These are phyloP conservation scores for Penaeus indicus DNA, from an alignment of 1,140 invertebrate genomes.

Conservation along the genomic window DNA sequence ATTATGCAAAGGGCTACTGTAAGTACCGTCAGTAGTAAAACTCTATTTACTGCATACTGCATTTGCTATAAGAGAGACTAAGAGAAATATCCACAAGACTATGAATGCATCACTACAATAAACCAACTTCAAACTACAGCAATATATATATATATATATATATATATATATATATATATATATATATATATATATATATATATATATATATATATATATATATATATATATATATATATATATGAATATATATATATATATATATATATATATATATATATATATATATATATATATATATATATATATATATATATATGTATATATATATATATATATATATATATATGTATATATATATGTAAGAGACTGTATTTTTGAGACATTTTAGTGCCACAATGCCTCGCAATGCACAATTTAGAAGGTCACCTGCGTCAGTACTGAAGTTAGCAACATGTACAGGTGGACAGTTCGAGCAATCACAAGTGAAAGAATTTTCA, in stretches of 20 bases:
- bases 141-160: not conserved
- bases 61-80: too few relatives aligned
- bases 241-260: constrained; percentile 14
- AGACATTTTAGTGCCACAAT: too few relatives aligned
- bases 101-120: constrained; percentile 40
- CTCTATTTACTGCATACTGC: too few relatives aligned
- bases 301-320: constrained; percentile 9
- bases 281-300: constrained; percentile 5
- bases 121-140: not conserved
- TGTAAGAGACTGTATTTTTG: not conserved
- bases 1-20: not conserved
- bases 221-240: not conserved
- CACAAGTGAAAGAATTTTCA: too few relatives aligned
- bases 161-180: constrained; percentile 26
- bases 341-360: constrained; percentile 21
- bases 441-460: too few relatives aligned
- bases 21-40: too few relatives aligned
- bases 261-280: constrained; percentile 5
- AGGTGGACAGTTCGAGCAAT: too few relatives aligned
- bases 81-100: constrained; percentile 1
- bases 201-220: constrained; percentile 20
- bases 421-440: too few relatives aligned
- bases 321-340: constrained; percentile 1
- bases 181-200: not conserved
- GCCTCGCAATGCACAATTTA: too few relatives aligned